Base-by-base conservation (phyloP, 2,113 vertebrate genomes). In the Dicrurus megarhynchus region DNA sequence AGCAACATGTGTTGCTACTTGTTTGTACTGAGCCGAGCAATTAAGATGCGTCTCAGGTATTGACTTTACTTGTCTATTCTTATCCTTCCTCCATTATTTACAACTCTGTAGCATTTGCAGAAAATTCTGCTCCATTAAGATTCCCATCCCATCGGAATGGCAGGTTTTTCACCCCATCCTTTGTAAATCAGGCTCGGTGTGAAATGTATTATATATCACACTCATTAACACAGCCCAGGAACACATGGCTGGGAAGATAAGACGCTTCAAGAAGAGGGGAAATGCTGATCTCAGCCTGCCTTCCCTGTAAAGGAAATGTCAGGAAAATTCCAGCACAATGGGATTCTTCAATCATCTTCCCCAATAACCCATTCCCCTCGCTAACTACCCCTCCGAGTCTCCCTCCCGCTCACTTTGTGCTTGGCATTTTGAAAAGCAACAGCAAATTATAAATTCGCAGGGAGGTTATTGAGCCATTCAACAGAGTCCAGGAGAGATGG, bases 221-320 rank as follows among this genome's bases (percentile, higher is more conserved):
- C 90, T 94, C 92, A 86, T 97, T 96, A 96, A 94, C 89, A 83
- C 56, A 39, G 70, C 59, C 9, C 57, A 52, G 20, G 78, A 94
- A 67, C 93, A 88, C 91, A 91, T 86, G 95, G 91, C 60, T 77
- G 93, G 28, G 16, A 47, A 97, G 95, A 97, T 95, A 96, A 97
- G 92, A 26, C 47, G 7, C 44, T 83, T 78, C 33, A 70, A 83
- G 82, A 90, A 67, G 70, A 61, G 67, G 57, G 81, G 70, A 73
- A 95, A 27, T 73, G 94, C 87, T 95, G 87, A 95, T 70, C 39
- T 88, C 78, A 95, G 83, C 41, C 59, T 85, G 82, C 75, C 42
- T 83, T 81, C 39, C 1, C 5, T 35, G 61, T 47, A 44, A 96
- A 81, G 41, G 50, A 70, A 84, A 90, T 70, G 60, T 74, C 92